Percentiles rank a stretch among this genome's conserved stretches.
phyloP scores from a whole-genome alignment of 2,888 invertebrate genomes.

The Eudemis profundana region DNA sequence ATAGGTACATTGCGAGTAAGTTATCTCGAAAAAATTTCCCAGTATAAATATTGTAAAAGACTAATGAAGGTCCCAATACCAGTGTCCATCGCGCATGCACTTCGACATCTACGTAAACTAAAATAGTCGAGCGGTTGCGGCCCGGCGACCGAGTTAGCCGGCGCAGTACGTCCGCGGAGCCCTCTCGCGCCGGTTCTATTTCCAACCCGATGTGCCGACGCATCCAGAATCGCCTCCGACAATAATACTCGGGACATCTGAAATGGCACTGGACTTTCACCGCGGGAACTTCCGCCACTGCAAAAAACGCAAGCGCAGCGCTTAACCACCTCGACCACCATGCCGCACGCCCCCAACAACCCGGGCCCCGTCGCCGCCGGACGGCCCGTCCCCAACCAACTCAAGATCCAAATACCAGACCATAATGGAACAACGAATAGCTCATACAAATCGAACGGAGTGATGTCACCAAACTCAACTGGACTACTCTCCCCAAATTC shows the following conservation, averaged over 20 bases:
- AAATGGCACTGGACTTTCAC: constrained; percentile 82
- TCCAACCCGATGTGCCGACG: constrained; percentile 75
- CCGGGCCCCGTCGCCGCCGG: constrained; percentile 53
- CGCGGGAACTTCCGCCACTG: constrained; percentile 74
- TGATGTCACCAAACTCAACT: constrained; percentile 42
- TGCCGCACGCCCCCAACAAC: constrained; percentile 69
- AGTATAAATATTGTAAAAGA: constrained; percentile 33
- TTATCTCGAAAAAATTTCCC: not conserved
- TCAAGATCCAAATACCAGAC: constrained; percentile 74
- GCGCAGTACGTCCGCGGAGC: constrained; percentile 80
- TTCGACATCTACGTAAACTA: constrained; percentile 84
- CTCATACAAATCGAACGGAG: constrained; percentile 44
- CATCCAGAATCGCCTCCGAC: constrained; percentile 74
- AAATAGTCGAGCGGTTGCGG: constrained; percentile 80
- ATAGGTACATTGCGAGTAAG: not conserved
- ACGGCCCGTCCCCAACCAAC: constrained; percentile 56
- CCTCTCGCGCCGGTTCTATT: constrained; percentile 84
- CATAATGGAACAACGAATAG: constrained; percentile 55
- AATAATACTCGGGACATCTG: constrained; percentile 72
- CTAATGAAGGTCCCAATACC: constrained; percentile 73
- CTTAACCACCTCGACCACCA: constrained; percentile 54
- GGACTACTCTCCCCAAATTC: constrained; percentile 62
- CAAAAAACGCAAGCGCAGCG: constrained; percentile 74
- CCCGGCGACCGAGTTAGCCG: constrained; percentile 83
- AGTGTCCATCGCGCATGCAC: constrained; percentile 75